Evolutionary conservation across 1,140 invertebrate genomes (phyloP).

Genomic region (Zaprionus gabonicus): DNA sequence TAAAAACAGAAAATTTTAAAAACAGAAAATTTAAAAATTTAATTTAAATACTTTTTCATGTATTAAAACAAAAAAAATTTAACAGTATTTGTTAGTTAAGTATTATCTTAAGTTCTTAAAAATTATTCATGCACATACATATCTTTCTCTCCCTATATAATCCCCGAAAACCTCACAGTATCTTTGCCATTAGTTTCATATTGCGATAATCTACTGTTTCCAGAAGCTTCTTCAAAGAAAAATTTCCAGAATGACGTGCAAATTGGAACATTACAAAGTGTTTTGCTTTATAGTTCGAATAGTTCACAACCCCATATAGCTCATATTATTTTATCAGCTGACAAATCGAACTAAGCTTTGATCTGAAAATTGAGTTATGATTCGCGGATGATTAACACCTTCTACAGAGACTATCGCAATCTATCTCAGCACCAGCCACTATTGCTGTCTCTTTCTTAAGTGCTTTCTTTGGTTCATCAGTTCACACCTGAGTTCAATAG

Average conservation of each 20-base stretch:
- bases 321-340: conserved; percentile 64
- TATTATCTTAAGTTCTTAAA: too few species aligned
- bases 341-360: conserved; percentile 49
- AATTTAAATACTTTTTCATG: too few species aligned
- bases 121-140: too few species aligned
- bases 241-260: not conserved
- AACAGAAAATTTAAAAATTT: too few species aligned
- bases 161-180: not conserved
- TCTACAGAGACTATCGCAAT: not conserved
- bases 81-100: too few species aligned
- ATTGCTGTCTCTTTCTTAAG: not conserved
- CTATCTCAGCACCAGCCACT: not conserved
- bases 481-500: conserved; percentile 69
- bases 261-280: not conserved
- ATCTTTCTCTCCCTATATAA: too few species aligned
- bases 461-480: conserved; percentile 47
- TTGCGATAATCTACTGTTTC: not conserved
- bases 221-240: not conserved
- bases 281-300: not conserved
- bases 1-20: too few species aligned
- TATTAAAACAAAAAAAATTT: too few species aligned
- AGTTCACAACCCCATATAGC: conserved; percentile 25
- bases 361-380: conserved; percentile 49
- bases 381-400: conserved; percentile 71
- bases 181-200: not conserved